Base-by-base conservation (phyloP, 2,797 vertebrate genomes). In the Smutsia temminckii region DNA sequence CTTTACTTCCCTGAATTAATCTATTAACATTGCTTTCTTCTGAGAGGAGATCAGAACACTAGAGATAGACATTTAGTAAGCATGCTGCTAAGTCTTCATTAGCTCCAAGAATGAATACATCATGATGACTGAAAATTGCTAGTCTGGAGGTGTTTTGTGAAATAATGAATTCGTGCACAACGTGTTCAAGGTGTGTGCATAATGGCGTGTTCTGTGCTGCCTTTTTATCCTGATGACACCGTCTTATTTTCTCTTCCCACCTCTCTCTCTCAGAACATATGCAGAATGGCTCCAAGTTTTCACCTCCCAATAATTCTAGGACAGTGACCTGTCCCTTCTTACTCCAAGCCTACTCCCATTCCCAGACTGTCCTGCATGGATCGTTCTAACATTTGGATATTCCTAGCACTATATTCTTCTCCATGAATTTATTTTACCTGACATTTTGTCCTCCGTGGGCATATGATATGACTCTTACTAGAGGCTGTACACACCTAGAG, bases 1-100 rank as follows among this genome's bases (percentile, higher is more conserved):
- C 42, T 68, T 79, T 32, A 16, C 20, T 27, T 89, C 68, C 81
- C 86, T 59, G 25, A 89, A 75, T 89, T 66, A 49, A 81, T 57
- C 11, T 3, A 9, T 72, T 85, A 72, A 29, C 18, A 5, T n/a
- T 71, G 25, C 27, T 93, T 92, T 91, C 40, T 79, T 91, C 75
- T 34, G 78, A 84, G 42, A 84, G 20, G 12, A 79, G 27, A 40
- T 34, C n/a, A 87, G 69, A 94, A 68, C 59, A 27, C 12, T 86
- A 61, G n/a, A 40, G 40, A 25, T 34, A 68, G 69, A 84, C 11
- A 5, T 16, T 88, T 79, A 78, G 16, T 53, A 66, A 79, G 37
- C 12, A 77, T 40, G 17, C 42, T 29, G 53, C 53, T 63, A 1
- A 66, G 37, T 61, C 59, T 53, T 91, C 16, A 46, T 72, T 72